These are phyloP conservation scores for Steromphala cineraria DNA, from an alignment of 2,888 invertebrate species.

Conservation along the genomic window DNA sequence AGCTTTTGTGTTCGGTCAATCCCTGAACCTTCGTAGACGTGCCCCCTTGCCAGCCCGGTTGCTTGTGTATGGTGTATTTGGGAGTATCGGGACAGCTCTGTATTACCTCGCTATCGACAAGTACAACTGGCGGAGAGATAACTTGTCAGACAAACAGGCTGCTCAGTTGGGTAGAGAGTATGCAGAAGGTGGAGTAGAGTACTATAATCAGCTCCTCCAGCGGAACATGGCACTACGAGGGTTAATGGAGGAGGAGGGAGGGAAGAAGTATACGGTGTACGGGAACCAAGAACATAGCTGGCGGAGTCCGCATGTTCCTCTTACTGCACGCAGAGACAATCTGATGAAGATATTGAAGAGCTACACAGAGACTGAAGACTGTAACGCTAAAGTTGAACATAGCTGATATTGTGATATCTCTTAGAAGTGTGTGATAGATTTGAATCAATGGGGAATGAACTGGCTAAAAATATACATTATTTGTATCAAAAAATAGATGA, in stretches of 20 bases:
- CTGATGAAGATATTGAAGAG: neutral
- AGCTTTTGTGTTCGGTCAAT: slow-evolving; percentile 78
- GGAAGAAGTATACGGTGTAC: slow-evolving; percentile 30
- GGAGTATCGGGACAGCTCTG: slow-evolving; percentile 79
- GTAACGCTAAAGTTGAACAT: too few species aligned
- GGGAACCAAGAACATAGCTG: slow-evolving; percentile 41
- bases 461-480: too few species aligned
- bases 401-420: too few species aligned
- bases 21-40: slow-evolving; percentile 78
- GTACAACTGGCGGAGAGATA: slow-evolving; percentile 81
- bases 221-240: slow-evolving; percentile 85
- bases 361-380: neutral
- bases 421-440: too few species aligned
- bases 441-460: too few species aligned
- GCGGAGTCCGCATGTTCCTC: slow-evolving; percentile 30
- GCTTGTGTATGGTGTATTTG: slow-evolving; percentile 79
- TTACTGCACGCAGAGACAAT: slow-evolving; percentile 27
- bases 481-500: too few species aligned
- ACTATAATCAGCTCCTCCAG: slow-evolving; percentile 83
- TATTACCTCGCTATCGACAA: slow-evolving; percentile 83
- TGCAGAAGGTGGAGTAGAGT: slow-evolving; percentile 85
- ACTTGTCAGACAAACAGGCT: slow-evolving; percentile 80
- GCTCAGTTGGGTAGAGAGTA: slow-evolving; percentile 81
- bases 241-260: slow-evolving; percentile 81
- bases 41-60: slow-evolving; percentile 77